These are phyloP conservation scores for Tenthredo scrophulariae DNA, from an alignment of 2,888 invertebrate genomes.

Conservation along the genomic window DNA sequence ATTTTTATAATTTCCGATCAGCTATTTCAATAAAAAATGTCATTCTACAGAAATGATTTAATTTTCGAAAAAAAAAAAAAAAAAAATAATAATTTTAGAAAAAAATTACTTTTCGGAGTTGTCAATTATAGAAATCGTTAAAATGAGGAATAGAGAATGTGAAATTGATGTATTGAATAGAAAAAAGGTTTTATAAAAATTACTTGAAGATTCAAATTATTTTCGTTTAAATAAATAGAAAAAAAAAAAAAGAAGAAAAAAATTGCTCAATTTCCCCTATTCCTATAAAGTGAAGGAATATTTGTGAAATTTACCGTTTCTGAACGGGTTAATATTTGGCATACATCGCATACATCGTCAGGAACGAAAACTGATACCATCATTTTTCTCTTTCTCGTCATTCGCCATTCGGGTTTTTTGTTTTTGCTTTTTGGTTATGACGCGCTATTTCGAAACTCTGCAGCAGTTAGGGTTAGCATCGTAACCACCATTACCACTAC, in stretches of 20 bases:
- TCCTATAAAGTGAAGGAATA: background rate
- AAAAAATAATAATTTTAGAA: no score
- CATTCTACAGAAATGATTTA: background rate
- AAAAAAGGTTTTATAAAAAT: background rate
- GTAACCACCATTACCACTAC: background rate
- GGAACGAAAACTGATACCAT: conserved; percentile 74
- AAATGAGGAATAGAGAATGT: no score
- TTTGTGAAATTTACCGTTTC: conserved; percentile 33
- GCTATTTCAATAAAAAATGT: no score
- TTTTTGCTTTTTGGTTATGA: background rate
- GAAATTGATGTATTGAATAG: no score
- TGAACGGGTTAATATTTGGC: conserved; percentile 50
- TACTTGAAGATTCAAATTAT: background rate
- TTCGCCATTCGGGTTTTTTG: conserved; percentile 55
- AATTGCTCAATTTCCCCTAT: background rate
- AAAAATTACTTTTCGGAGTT: no score
- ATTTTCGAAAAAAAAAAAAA: no score
- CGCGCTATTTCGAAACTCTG: background rate
- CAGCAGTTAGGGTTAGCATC: background rate
- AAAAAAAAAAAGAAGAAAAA: background rate
- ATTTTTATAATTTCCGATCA: background rate
- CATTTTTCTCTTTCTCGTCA: conserved; percentile 74
- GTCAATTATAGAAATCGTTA: no score
- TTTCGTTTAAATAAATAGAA: background rate
- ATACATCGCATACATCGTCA: conserved; percentile 70